These are phyloP conservation scores for Rhagonycha lutea DNA, from an alignment of 2,888 invertebrate genomes.

Conservation along the genomic window DNA sequence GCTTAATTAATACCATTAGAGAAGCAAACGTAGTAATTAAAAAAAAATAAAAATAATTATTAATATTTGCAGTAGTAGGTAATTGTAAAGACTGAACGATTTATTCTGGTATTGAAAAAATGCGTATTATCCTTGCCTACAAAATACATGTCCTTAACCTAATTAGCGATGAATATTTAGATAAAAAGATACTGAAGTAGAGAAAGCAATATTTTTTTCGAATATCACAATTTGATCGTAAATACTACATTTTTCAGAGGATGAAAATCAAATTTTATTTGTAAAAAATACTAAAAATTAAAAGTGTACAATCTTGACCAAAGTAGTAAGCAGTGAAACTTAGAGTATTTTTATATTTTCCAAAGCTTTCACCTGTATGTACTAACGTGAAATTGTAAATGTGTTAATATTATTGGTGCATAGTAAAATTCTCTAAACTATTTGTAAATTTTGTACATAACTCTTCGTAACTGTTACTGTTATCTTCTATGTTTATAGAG, in stretches of 20 bases:
- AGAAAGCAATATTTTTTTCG: neutral
- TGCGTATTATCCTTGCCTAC: neutral
- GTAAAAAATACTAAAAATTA: neutral
- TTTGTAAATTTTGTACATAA: conserved; percentile 17
- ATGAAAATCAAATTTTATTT: neutral
- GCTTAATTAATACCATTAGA: conserved; percentile 9
- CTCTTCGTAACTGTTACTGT: neutral
- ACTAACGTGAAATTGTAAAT: conserved; percentile 15
- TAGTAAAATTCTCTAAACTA: neutral
- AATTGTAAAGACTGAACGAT: neutral
- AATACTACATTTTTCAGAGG: neutral
- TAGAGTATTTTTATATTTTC: conserved; percentile 26
- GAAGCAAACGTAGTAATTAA: conserved; percentile 1
- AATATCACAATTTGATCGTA: neutral
- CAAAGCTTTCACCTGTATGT: conserved; percentile 17
- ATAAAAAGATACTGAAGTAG: neutral
- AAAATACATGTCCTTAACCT: neutral
- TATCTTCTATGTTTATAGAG: neutral
- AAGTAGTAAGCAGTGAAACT: conserved; percentile 15
- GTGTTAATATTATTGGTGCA: conserved; percentile 4
- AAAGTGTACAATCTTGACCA: conserved; percentile 24
- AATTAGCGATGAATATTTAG: neutral
- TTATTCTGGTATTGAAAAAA: neutral
- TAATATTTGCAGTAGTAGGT: neutral
- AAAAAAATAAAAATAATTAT: neutral